Base-by-base conservation (phyloP, 2,888 invertebrate species). In the Aricia artaxerxes region DNA sequence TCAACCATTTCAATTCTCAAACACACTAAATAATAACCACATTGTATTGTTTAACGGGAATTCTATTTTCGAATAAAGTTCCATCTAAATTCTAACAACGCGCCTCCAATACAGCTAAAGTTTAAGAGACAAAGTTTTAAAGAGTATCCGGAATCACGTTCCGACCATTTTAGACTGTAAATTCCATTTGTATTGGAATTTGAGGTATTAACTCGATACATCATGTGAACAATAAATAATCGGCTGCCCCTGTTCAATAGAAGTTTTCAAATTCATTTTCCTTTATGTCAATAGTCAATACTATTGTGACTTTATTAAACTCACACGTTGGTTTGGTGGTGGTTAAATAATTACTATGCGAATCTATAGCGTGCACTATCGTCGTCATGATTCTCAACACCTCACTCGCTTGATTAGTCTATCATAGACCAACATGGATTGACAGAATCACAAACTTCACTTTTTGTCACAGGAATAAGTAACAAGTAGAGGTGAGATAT, bases 51-150 rank as follows among this genome's bases (percentile, higher is more conserved):
- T 73, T 9, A 44, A 44, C 44, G n/a, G 73, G 16, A 73, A 73
- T 40, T 73, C 73, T 73, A 73, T 73, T 73, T 69, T 44, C 73
- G 44, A 73, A 73, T 73, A 75, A 53, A 75, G 31, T 75, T 75
- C 11, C 31, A 75, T 75, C 53, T 75, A 53, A 75, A 75, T 75
- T 75, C 49, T 53, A 75, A 75, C 53, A 75, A 49, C 75, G 31
- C 75, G 24, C 44, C 49, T 75, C 49, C 75, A 44, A 75, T 73
- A 73, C 75, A 53, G 24, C 44, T 31, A 13, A 75, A 75, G 49
- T 75, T 75, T 75, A 31, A 75, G 75, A 75, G 75, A 75, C 49
- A 75, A 75, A 75, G 75, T 75, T 75, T 69, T 49, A 44, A 75
- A 53, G 75, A 75, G 53, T 53, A 75, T 53, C 49, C 53, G 53